Evolutionary conservation across 2,113 vertebrate genomes (phyloP).

Genomic region (Cephalopholis sonnerati): DNA sequence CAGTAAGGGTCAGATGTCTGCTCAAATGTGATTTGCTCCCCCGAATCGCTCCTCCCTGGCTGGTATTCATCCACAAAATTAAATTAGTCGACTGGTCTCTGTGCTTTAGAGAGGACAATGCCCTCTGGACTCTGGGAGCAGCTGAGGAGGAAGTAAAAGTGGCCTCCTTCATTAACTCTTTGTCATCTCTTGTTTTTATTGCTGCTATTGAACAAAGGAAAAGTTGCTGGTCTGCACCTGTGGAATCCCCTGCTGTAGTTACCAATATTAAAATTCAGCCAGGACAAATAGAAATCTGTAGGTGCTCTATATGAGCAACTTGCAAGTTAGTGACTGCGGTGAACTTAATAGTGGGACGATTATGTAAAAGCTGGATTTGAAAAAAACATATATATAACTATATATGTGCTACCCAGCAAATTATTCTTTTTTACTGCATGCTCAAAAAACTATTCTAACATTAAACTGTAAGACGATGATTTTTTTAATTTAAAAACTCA

Average conservation of each 20-base stretch:
- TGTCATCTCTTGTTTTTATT: conserved; percentile 32
- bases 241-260: not conserved
- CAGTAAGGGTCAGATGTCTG: conserved; percentile 39
- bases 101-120: conserved; percentile 53
- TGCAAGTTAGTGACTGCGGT: not conserved
- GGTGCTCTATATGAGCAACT: not conserved
- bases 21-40: conserved; percentile 59
- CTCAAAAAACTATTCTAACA: not conserved
- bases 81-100: conserved; percentile 52
- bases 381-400: not conserved
- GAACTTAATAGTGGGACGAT: not conserved
- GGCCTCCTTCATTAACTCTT: conserved; percentile 35
- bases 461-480: not conserved
- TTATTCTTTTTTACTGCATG: not conserved
- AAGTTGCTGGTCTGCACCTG: not conserved
- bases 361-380: not conserved
- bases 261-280: not conserved
- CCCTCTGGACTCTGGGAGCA: conserved; percentile 55
- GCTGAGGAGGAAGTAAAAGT: conserved; percentile 61
- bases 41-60: conserved; percentile 38
- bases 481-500: not conserved
- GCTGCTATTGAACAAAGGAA: not conserved
- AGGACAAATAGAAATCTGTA: not conserved
- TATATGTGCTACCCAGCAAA: not conserved
- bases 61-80: conserved; percentile 61